Evolutionary conservation across 2,113 vertebrate genomes (phyloP).

Genomic region (Ursus arctos): DNA sequence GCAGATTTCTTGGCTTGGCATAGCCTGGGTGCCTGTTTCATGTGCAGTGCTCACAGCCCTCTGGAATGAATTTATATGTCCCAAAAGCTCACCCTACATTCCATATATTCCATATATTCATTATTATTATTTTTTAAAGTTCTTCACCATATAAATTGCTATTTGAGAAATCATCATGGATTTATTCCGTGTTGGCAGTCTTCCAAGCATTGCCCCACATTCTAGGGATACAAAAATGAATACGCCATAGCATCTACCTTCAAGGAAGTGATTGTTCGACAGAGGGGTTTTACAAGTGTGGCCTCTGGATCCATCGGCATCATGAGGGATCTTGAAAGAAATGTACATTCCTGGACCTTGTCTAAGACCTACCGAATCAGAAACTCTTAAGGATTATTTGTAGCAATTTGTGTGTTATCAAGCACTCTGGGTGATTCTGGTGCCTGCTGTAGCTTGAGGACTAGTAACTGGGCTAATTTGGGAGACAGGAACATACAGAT

Average conservation of each 20-base stretch:
- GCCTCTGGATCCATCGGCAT: not conserved
- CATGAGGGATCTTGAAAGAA: not conserved
- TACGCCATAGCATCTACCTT: not conserved
- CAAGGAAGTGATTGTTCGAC: not conserved
- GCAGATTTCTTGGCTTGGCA: not conserved
- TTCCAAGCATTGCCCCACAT: not conserved
- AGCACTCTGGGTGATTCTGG: not conserved
- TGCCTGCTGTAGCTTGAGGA: rapidly evolving
- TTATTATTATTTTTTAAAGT: not conserved
- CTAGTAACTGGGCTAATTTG: not conserved
- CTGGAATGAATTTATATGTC: not conserved
- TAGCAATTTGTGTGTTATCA: not conserved
- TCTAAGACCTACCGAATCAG: not conserved
- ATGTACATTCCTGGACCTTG: not conserved
- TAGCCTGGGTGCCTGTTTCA: not conserved
- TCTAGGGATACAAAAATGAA: not conserved
- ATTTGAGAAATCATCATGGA: not conserved
- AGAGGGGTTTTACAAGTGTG: not conserved
- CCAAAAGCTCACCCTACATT: not conserved
- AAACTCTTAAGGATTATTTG: not conserved
- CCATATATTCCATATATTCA: not conserved
- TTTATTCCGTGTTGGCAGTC: not conserved
- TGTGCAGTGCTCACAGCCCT: not conserved
- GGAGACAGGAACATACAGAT: not conserved
- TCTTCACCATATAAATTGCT: not conserved